A percentile compares a stretch with the other conserved stretches of the same genome.
phyloP scores from a whole-genome alignment of 2,888 invertebrate genomes.

The Brenthis ino region DNA sequence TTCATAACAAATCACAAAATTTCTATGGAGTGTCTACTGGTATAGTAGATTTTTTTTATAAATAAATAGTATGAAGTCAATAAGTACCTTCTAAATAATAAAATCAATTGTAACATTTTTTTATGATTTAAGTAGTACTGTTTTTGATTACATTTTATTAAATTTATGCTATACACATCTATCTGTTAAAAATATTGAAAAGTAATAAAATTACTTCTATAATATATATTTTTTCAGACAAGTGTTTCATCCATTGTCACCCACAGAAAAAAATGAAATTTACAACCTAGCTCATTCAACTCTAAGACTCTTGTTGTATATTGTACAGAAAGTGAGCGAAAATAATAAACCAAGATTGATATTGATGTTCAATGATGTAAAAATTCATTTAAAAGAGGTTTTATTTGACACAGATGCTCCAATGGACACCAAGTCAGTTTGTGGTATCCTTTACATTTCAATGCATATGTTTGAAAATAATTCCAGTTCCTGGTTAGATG shows the following conservation, averaged over 20 bases:
- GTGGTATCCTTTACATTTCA: conserved; percentile 81
- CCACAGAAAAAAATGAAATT: conserved; percentile 67
- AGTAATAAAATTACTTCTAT: not conserved
- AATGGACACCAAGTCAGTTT: conserved; percentile 85
- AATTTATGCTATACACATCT: too few species aligned
- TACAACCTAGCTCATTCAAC: conserved; percentile 58
- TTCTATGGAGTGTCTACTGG: too few species aligned
- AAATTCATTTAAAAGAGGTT: conserved; percentile 51
- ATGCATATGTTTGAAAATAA: conserved; percentile 67
- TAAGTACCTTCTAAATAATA: too few species aligned
- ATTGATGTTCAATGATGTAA: conserved; percentile 46
- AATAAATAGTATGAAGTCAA: not conserved
- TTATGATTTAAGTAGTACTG: too few species aligned
- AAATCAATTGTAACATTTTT: too few species aligned
- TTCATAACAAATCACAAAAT: too few species aligned
- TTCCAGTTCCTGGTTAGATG: conserved; percentile 58
- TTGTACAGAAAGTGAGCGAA: conserved; percentile 56
- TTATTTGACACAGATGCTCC: conserved; percentile 78
- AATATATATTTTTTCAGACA: conserved; percentile 48
- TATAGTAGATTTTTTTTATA: not conserved
- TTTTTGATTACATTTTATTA: too few species aligned
- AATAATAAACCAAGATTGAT: conserved; percentile 43
- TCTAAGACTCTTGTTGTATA: conserved; percentile 57
- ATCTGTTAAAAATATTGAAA: not conserved
- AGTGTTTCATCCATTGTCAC: conserved; percentile 49